Percentiles rank a stretch among this genome's conserved stretches.
Evolutionary conservation across 2,797 vertebrate genomes (phyloP).

Genomic region (Jordanella pulchra): DNA sequence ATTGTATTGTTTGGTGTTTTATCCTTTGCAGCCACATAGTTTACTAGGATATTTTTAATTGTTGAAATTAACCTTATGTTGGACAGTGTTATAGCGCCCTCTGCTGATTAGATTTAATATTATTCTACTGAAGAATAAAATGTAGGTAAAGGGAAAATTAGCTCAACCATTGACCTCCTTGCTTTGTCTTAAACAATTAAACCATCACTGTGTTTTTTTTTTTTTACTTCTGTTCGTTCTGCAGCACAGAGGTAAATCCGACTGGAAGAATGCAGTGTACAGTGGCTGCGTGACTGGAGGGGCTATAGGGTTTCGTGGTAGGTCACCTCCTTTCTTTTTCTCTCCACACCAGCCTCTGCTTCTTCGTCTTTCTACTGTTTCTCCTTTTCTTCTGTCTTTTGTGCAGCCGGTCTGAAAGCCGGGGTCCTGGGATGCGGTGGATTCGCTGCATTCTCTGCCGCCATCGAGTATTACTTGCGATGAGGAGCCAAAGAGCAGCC

Average conservation of each 20-base stretch:
- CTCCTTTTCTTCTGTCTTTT: conserved; percentile 4
- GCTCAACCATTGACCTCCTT: background rate
- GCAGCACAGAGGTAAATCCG: conserved; percentile 92
- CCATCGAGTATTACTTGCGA: conserved; percentile 93
- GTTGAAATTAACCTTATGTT: background rate
- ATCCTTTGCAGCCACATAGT: background rate
- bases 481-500: conserved; percentile 63
- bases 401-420: conserved; percentile 90
- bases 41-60: background rate
- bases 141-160: background rate
- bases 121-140: background rate
- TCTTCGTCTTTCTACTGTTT: background rate
- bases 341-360: background rate
- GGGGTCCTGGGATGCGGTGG: conserved; percentile 93
- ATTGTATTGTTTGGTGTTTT: background rate
- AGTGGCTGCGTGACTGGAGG: conserved; percentile 96
- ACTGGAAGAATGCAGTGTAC: conserved; percentile 97
- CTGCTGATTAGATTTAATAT: conserved; percentile 31
- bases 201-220: too few species aligned
- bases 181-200: background rate
- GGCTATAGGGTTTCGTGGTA: conserved; percentile 93
- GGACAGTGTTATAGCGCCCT: conserved; percentile 27
- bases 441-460: conserved; percentile 96
- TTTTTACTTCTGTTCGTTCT: conserved; percentile 21
- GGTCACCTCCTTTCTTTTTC: conserved; percentile 38